Evolutionary conservation across 1,140 invertebrate genomes (phyloP), one percentile per base, ranked within the genome.

Genomic region (Holotrichia oblita): DNA sequence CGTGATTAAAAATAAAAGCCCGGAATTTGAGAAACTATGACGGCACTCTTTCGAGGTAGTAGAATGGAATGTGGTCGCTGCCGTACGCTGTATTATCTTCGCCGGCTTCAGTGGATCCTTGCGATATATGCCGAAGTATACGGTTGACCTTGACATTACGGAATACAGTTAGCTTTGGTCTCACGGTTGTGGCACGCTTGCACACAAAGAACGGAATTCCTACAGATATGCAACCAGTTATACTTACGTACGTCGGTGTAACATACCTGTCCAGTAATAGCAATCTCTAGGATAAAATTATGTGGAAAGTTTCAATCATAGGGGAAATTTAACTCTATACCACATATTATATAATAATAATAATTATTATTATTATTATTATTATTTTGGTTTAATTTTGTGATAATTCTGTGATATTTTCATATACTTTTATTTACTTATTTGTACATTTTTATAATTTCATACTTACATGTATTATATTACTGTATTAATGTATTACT

Each of bases 111-210:
- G 61, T 27, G 17, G 17, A 64, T 64, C 17, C 61, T 64, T 64
- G 61, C 61, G 22, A 64, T 64, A 22, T 64, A 22, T 64, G 61
- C 61, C 61, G 61, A 64, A 64, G 61, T 64, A 14, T 64, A 20
- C 61, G 61, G 20, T 64, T 64, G 61, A 22, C 61, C 61, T 64
- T 64, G 61, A 64, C 61, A 64, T 64, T 64, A 64, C 61, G 20
- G 61, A 17, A 27, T 64, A 64, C 61, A 64, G 61, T 64, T 64
- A 64, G 17, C 17, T 64, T 64, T 64, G 24, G 61, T 64, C 10
- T 27, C 20, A 27, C 61, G 24, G 9, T 64, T 48, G 44, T 48
- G 44, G n/a, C n/a, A n/a, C 61, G 61, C 17, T n/a, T n/a, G n/a
- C 9, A 64, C 22, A 20, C 20, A 24, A 22, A 48, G 44, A 48